Conservation (phyloP, 2,113 vertebrate species). For the Aldabrachelys gigantea region DNA sequence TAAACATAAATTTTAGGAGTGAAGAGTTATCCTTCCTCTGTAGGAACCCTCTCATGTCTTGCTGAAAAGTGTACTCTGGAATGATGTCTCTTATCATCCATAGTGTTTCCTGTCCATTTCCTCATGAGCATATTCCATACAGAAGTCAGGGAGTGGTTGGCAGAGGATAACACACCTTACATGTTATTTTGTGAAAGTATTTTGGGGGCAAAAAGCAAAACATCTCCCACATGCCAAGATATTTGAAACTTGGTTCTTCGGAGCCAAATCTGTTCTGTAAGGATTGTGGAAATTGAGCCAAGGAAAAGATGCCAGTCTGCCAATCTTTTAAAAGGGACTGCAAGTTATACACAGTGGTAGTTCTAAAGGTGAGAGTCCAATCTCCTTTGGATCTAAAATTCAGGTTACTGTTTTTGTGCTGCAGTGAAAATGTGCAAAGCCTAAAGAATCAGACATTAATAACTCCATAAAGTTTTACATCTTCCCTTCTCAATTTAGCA, state of each 20-base stretch:
- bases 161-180: background rate
- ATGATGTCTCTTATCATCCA: background rate
- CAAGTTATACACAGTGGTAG: background rate
- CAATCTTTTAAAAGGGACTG: background rate
- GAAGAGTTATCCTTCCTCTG: background rate
- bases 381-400: background rate
- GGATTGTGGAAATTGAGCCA: background rate
- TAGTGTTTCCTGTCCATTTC: background rate
- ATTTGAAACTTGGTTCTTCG: background rate
- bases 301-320: background rate
- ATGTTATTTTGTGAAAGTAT: background rate
- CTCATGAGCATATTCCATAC: background rate
- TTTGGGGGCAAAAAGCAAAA: conserved; percentile 15
- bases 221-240: background rate
- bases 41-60: background rate
- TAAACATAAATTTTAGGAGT: background rate
- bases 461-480: background rate
- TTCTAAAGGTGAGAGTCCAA: background rate
- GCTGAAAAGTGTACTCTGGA: background rate
- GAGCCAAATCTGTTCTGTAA: background rate
- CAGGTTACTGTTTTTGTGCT: background rate
- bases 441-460: background rate
- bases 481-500: background rate
- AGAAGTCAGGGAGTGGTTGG: conserved; percentile 19
- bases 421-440: background rate